These are phyloP conservation scores for Lapara coniferarum DNA, from an alignment of 2,888 invertebrate genomes.

Conservation along the genomic window DNA sequence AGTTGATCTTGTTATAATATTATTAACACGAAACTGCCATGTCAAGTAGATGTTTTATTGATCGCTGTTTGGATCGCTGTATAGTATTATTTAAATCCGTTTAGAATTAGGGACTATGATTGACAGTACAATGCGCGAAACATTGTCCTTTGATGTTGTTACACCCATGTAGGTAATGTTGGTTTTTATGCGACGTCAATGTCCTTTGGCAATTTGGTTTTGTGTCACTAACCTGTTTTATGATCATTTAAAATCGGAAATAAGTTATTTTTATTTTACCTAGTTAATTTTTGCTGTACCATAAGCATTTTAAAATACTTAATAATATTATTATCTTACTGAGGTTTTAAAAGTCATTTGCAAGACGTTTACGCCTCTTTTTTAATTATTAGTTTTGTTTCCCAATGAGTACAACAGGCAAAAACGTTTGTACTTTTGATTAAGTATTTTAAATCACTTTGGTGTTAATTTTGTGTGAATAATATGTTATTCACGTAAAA, in stretches of 20 bases:
- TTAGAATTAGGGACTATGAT: constrained; percentile 41
- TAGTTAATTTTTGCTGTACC: background rate
- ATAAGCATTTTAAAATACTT: too few species aligned
- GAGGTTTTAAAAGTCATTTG: too few species aligned
- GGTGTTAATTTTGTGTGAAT: too few species aligned
- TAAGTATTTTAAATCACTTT: too few species aligned
- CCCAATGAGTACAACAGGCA: too few species aligned
- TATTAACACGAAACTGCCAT: constrained; percentile 3
- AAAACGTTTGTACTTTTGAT: too few species aligned
- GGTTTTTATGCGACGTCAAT: constrained; percentile 54
- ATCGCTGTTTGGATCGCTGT: background rate
- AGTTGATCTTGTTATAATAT: too few species aligned
- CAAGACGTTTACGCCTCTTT: too few species aligned
- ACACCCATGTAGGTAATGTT: constrained; percentile 47
- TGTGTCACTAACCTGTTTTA: constrained; percentile 44
- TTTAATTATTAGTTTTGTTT: too few species aligned
- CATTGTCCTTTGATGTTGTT: constrained; percentile 43
- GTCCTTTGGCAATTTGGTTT: constrained; percentile 47
- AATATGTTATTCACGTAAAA: too few species aligned
- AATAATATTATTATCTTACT: too few species aligned
- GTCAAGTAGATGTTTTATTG: constrained; percentile 8
- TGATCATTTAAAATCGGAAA: constrained; percentile 29
- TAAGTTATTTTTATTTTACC: background rate
- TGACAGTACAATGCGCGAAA: constrained; percentile 64
- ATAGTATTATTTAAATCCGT: constrained; percentile 10